Conservation (phyloP, 2,888 invertebrate genomes). For the Alviniconcha strummeri region DNA sequence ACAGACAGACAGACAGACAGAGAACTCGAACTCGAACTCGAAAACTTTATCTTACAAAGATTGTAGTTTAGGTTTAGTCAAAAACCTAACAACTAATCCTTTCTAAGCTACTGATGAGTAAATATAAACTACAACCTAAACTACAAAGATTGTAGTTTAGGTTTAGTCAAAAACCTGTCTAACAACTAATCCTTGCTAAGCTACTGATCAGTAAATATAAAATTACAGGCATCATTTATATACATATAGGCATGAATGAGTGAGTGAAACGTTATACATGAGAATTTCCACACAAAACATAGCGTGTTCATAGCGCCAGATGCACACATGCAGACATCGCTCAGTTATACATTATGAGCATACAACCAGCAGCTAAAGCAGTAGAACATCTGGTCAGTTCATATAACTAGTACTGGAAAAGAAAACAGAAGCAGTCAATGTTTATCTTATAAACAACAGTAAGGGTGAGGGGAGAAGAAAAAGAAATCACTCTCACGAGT, state of each 20-base stretch:
- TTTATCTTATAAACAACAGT: not conserved
- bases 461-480: slow-evolving; percentile 5
- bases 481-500: not conserved
- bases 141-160: not conserved
- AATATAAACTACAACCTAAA: too few relatives aligned
- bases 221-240: too few relatives aligned
- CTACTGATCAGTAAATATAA: not conserved
- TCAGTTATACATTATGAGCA: too few relatives aligned
- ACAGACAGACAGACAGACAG: not conserved
- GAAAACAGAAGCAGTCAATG: not conserved
- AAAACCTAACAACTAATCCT: not conserved
- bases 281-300: too few relatives aligned
- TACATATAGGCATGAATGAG: too few relatives aligned
- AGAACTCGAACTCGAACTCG: not conserved
- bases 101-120: not conserved
- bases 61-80: not conserved
- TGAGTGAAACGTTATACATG: too few relatives aligned
- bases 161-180: not conserved
- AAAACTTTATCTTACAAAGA: too few relatives aligned
- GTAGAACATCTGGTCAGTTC: too few relatives aligned
- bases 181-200: not conserved
- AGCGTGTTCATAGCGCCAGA: too few relatives aligned
- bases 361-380: too few relatives aligned
- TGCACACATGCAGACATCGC: too few relatives aligned
- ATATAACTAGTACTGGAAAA: too few relatives aligned